A percentile compares a stretch with the other conserved stretches of the same genome.
Conservation (phyloP, 1,140 invertebrate genomes). For the Thereuonema tuberculata region DNA sequence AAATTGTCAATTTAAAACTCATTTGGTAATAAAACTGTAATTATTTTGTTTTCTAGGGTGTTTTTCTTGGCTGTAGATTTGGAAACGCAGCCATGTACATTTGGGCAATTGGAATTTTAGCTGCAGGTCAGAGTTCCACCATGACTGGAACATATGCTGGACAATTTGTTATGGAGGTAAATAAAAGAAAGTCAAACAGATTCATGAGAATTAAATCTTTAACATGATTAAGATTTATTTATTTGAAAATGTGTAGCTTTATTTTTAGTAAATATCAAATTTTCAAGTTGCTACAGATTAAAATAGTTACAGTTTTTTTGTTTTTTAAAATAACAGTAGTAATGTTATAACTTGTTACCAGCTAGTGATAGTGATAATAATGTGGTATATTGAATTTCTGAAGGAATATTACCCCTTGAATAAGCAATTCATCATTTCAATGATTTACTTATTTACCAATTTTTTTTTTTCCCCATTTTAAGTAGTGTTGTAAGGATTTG, state of each 20-base stretch:
- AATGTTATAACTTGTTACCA: no score
- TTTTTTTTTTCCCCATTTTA: no score
- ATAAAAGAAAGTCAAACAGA: no score
- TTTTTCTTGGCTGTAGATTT: constrained; percentile 71
- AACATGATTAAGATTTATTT: background rate
- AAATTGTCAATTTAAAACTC: constrained; percentile 37
- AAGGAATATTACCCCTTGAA: no score
- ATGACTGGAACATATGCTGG: constrained; percentile 56
- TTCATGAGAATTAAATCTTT: background rate
- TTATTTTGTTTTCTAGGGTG: constrained; percentile 35
- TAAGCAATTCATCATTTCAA: no score
- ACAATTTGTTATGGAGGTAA: constrained; percentile 45
- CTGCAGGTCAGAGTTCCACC: constrained; percentile 78
- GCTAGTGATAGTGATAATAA: no score
- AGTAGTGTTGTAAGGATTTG: no score
- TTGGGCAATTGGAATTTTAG: constrained; percentile 79
- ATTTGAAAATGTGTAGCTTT: background rate
- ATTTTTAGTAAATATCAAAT: background rate
- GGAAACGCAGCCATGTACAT: constrained; percentile 68
- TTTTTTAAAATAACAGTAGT: no score
- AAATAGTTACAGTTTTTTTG: no score
- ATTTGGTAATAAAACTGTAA: constrained; percentile 32
- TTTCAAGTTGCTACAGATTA: background rate
- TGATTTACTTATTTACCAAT: no score
- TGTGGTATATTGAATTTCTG: no score